These are phyloP conservation scores for Oostethus manadensis DNA, from an alignment of 2,113 vertebrate species.

Conservation along the genomic window DNA sequence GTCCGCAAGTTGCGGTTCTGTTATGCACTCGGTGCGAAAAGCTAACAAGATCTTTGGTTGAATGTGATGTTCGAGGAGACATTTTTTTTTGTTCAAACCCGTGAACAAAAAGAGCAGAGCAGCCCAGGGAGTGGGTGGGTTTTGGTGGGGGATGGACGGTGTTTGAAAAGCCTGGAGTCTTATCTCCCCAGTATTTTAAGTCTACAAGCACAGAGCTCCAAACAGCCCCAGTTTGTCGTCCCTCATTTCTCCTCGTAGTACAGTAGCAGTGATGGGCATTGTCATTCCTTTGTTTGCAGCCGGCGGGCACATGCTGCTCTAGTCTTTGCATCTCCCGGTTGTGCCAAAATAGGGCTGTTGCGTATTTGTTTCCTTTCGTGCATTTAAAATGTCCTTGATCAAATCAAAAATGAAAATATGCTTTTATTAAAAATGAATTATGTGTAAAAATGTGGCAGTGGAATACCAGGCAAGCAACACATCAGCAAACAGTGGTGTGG, in stretches of 20 bases:
- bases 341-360: too few species aligned
- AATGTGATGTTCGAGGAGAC: not conserved
- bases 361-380: too few species aligned
- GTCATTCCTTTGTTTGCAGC: constrained; percentile 52
- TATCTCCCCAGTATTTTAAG: constrained; percentile 12
- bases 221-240: not conserved
- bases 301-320: constrained; percentile 34
- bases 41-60: not conserved
- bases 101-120: constrained; percentile 54
- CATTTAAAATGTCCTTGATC: too few species aligned
- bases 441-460: constrained; percentile 1
- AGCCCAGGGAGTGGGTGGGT: constrained; percentile 38
- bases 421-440: too few species aligned
- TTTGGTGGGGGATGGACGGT: constrained; percentile 52
- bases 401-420: too few species aligned
- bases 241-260: not conserved
- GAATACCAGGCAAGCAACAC: not conserved
- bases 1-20: not conserved
- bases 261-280: constrained; percentile 15
- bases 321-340: not conserved
- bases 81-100: constrained; percentile 16
- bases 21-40: not conserved
- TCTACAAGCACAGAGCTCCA: not conserved
- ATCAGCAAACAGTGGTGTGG: not conserved
- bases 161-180: constrained; percentile 6